phyloP scores from a whole-genome alignment of 1,140 invertebrate species.

The Caenorhabditis tropicalis region DNA sequence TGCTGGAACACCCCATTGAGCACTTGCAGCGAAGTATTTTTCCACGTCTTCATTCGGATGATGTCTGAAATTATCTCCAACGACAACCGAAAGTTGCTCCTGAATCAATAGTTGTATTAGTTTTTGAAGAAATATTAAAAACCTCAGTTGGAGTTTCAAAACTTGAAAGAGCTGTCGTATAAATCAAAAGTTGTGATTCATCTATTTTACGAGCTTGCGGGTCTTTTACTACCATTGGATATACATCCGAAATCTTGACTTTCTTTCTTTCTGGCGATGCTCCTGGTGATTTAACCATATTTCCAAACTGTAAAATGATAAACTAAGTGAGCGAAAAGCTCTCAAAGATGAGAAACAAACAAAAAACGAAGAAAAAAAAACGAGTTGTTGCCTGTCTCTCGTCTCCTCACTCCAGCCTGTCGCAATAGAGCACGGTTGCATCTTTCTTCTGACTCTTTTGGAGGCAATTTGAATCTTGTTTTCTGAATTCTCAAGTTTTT shows the following conservation, averaged over 20 bases:
- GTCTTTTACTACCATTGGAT: constrained; percentile 15
- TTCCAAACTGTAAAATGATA: background rate
- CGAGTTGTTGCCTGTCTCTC: background rate
- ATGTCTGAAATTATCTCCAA: background rate
- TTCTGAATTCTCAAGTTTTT: background rate
- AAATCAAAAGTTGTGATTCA: background rate
- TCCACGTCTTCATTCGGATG: constrained; percentile 36
- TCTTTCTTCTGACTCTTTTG: background rate
- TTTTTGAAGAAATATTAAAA: background rate
- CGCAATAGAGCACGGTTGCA: background rate
- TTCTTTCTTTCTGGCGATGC: background rate
- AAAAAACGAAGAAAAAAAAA: background rate
- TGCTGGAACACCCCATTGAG: constrained; percentile 15
- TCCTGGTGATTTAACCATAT: constrained; percentile 31
- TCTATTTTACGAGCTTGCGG: background rate
- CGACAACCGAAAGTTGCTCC: background rate
- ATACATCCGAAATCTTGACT: background rate
- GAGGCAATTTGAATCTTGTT: background rate
- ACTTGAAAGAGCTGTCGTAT: constrained; percentile 1
- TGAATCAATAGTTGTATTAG: background rate
- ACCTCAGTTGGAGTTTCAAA: constrained; percentile 31
- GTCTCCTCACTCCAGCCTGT: background rate
- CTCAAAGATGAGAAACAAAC: background rate
- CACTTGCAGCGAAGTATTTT: constrained; percentile 9
- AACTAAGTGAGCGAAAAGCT: background rate